Evolutionary conservation across 2,888 invertebrate genomes (phyloP), one percentile per base, ranked within the genome.

Genomic region (Linnaemya vulpina): DNA sequence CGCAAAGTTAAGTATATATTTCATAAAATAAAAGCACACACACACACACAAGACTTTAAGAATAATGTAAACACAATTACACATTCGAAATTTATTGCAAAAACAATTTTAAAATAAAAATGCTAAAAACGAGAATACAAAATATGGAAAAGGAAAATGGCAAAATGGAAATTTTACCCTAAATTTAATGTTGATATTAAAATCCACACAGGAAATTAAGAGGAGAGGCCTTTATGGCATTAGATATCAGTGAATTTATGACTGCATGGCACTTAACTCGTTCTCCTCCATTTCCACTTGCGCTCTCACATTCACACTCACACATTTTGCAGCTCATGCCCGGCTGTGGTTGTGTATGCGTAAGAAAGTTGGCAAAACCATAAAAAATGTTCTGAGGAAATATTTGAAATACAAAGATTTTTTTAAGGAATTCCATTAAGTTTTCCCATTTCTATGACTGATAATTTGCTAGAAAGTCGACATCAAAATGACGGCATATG

Each of bases 171-270:
- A 81, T 77, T 81, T 81, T 74, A 84, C 81, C 84, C 84, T 77
- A 77, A 81, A 81, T 81, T 84, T 84, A 84, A 84, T 81, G 81
- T 77, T 77, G 73, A 73, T 81, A 84, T 84, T 84, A 77, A 73
- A 84, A 84, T 77, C 73, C 68, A 77, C 74, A 77, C 84, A 84
- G 84, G 84, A 84, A 84, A 84, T 84, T 84, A 84, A 81, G 80
- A 81, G 80, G 55, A 81, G 70, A 73, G 84, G 81, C 68, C 68
- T 81, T 84, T 84, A 84, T 77, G 74, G 81, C 81, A 81, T 77
- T 77, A 73, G 84, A 84, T 84, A 84, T 76, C 81, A 81, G 81
- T 84, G 81, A 84, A 84, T 84, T 84, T 84, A 84, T 81, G 84
- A 68, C 81, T 68, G 8, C 46, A 35, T 80, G 67, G 46, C 43